Base-by-base conservation (phyloP, 2,113 vertebrate genomes). In the Vidua chalybeata region DNA sequence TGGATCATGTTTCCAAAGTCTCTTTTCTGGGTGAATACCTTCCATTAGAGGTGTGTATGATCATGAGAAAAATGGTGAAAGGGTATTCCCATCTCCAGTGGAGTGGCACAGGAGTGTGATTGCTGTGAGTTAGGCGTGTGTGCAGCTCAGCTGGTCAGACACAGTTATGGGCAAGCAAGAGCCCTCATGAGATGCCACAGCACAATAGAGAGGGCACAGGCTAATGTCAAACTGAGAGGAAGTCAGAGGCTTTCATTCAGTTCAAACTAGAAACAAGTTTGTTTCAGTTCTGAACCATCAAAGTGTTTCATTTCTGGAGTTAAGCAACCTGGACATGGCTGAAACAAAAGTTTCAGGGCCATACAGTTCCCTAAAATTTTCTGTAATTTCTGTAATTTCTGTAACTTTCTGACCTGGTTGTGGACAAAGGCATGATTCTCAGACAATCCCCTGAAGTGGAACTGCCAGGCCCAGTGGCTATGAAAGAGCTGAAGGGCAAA, bases 31-130 rank as follows among this genome's bases (percentile, higher is more conserved):
- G 30, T 72, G 26, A 91, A 35, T 33, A 30, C 15, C 4, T 68
- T 88, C 27, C 27, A n/a, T 48, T 85, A 35, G 21, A 61, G 30
- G 10, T 64, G 39, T 63, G 56, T 33, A 21, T 27, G 8, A 72
- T 13, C 30, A 33, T 1, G 9, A 39, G 20, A 37, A 52, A 63
- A 64, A 43, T 84, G 39, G 26, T 68, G 19, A 19, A 76, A 80
- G 18, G 9, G 14, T 18, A 43, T 58, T 77, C 45, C 33, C 20
- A 59, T 4, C 69, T 84, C 33, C 51, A 49, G 24, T 28, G 26
- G 12, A 13, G 13, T 0, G 0, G 21, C 18, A 9, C 20, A 27
- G 35, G 43, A 37, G 22, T 18, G 28, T 69, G 61, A 22, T 24
- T 77, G 18, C 51, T 41, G 9, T 3, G n/a, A 15, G 7, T 49